Evolutionary conservation across 2,113 vertebrate genomes (phyloP).

Genomic region (Hystrix cristata): DNA sequence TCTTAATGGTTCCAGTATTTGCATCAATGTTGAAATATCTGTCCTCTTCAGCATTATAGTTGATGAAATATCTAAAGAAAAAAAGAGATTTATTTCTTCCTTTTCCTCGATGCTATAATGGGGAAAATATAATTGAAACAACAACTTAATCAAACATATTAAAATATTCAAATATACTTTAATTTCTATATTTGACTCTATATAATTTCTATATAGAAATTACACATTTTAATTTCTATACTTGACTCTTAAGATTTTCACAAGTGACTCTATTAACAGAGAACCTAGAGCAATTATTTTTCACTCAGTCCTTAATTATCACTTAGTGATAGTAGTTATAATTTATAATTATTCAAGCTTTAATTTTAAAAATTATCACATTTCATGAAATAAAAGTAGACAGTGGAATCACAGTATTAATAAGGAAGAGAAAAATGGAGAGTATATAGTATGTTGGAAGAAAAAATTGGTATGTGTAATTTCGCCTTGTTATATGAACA

Average conservation of each 20-base stretch:
- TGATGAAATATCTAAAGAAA: slow-evolving; percentile 93
- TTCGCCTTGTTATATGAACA: not conserved
- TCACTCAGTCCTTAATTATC: not conserved
- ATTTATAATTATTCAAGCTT: not conserved
- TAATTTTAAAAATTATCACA: not conserved
- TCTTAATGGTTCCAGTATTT: slow-evolving; percentile 93
- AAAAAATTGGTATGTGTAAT: not conserved
- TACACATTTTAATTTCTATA: not conserved
- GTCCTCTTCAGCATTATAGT: slow-evolving; percentile 89
- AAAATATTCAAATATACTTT: not conserved
- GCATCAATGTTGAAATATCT: slow-evolving; percentile 94
- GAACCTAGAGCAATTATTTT: not conserved
- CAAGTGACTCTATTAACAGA: not conserved
- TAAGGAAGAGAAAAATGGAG: not conserved
- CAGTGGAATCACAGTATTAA: not conserved
- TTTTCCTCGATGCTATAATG: not conserved
- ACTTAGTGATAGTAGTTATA: not conserved
- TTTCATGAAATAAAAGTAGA: not conserved
- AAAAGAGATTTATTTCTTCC: not conserved
- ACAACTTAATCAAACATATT: not conserved
- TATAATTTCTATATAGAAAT: not conserved
- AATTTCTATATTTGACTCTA: not conserved
- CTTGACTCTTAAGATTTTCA: not conserved
- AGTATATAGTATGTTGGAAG: not conserved
- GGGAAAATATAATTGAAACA: not conserved